Evolutionary conservation across 2,797 vertebrate genomes (phyloP).

Genomic region (Enteromius paludinosus): DNA sequence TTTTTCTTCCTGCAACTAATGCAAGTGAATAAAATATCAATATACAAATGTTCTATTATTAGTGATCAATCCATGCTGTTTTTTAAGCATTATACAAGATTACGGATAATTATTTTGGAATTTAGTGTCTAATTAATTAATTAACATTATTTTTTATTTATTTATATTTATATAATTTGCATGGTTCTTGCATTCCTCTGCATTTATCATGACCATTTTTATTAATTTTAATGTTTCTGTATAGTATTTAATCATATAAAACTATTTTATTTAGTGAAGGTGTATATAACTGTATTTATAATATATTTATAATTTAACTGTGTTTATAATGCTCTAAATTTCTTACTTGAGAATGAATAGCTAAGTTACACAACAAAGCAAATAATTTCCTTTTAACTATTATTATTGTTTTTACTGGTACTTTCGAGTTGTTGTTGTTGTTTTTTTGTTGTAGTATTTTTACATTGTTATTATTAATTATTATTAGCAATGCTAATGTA

Average conservation of each 20-base stretch:
- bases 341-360: not conserved
- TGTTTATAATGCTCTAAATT: not conserved
- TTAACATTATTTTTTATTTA: not conserved
- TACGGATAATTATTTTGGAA: too few species aligned
- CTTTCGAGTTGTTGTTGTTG: not conserved
- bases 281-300: not conserved
- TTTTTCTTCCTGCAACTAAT: not conserved
- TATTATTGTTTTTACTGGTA: not conserved
- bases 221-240: not conserved
- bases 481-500: not conserved
- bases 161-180: not conserved
- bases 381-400: not conserved
- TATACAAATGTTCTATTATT: not conserved
- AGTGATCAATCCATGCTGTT: not conserved
- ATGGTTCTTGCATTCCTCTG: not conserved
- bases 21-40: constrained; percentile 1
- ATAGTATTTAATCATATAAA: not conserved
- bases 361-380: not conserved
- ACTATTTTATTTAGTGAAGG: not conserved
- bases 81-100: not conserved
- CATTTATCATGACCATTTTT: not conserved
- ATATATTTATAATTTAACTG: too few species aligned
- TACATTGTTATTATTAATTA: not conserved
- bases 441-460: not conserved
- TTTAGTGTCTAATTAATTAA: too few species aligned